A percentile compares a stretch with the other conserved stretches of the same genome.
Evolutionary conservation across 1,140 invertebrate species (phyloP).

Genomic region (Sminthurinus signatus): DNA sequence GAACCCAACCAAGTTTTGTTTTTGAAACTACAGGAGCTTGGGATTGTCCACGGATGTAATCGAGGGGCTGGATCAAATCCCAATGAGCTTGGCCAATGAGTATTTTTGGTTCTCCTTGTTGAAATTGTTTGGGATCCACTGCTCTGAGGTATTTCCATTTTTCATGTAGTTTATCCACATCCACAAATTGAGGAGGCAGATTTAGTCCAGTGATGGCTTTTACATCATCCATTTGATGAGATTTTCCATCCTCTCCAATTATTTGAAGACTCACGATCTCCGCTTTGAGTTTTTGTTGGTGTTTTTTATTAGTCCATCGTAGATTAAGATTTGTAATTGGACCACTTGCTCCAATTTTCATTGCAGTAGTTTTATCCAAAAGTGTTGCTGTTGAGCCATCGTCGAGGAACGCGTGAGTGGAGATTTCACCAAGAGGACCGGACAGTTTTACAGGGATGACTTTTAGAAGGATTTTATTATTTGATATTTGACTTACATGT

Average conservation of each 20-base stretch:
- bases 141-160: not conserved
- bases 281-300: not conserved
- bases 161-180: not conserved
- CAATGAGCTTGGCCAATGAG: slow-evolving; percentile 10
- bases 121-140: not conserved
- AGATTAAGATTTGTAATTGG: not conserved
- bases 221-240: not conserved
- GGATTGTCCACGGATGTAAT: not conserved
- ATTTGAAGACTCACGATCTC: not conserved
- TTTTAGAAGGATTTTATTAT: not conserved
- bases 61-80: not conserved
- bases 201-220: not conserved
- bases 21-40: not conserved
- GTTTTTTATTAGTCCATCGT: not conserved
- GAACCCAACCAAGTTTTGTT: not conserved
- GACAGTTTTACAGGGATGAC: slow-evolving; percentile 9
- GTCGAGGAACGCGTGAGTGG: slow-evolving; percentile 17
- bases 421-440: slow-evolving; percentile 9
- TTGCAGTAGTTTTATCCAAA: not conserved
- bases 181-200: not conserved
- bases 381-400: slow-evolving; percentile 1
- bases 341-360: not conserved
- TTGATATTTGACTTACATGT: not conserved
- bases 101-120: not conserved
- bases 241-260: not conserved